These are phyloP conservation scores for Onychomys arenicola DNA, from an alignment of 2,797 vertebrate genomes.

Conservation along the genomic window DNA sequence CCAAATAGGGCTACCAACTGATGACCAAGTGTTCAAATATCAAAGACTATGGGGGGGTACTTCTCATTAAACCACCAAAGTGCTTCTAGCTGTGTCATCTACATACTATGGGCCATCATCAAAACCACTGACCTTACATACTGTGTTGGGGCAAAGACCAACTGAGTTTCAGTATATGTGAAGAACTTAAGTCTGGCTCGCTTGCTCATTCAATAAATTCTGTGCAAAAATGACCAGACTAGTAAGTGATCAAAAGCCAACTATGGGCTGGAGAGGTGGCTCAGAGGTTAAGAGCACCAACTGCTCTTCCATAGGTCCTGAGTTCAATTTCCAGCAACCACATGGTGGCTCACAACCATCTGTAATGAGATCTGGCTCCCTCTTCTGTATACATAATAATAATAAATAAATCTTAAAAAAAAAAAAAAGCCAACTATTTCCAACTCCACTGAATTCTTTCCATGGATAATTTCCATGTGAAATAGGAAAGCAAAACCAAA, in stretches of 20 bases:
- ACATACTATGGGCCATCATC: background rate
- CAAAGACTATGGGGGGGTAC: background rate
- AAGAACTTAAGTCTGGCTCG: background rate
- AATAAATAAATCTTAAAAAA: too few relatives aligned
- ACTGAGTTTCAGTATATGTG: background rate
- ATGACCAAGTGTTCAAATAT: background rate
- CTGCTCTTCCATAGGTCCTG: too few relatives aligned
- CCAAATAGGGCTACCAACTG: too few relatives aligned
- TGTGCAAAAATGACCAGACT: background rate
- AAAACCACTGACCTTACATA: background rate
- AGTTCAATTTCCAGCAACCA: too few relatives aligned
- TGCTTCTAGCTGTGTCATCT: background rate
- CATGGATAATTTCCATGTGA: background rate
- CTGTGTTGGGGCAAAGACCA: background rate
- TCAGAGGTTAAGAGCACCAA: too few relatives aligned
- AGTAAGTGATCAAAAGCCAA: background rate
- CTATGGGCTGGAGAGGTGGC: too few relatives aligned
- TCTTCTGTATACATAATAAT: too few relatives aligned
- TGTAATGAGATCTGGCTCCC: too few relatives aligned
- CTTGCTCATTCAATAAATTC: background rate
- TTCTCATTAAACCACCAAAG: background rate
- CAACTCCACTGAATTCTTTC: slow-evolving; percentile 2
- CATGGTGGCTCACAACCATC: too few relatives aligned
- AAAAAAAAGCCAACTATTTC: slow-evolving; percentile 1
- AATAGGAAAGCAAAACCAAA: slow-evolving; percentile 35